Base-by-base conservation (phyloP, 2,888 invertebrate species). In the Caradrina clavipalpis region DNA sequence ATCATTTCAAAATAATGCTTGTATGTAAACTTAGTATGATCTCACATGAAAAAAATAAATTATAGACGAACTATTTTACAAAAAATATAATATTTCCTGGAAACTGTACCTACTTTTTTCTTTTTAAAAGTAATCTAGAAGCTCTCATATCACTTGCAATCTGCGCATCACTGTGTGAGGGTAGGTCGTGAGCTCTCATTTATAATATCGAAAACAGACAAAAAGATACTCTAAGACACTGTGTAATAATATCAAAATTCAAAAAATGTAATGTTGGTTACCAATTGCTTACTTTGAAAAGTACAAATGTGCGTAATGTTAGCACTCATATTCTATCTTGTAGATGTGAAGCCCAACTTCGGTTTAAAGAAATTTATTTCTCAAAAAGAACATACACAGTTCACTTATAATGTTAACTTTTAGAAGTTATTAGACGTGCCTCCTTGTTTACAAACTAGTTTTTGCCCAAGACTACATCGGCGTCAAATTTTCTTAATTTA, bases 121-220 rank as follows among this genome's bases (percentile, higher is more conserved):
- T 54, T 78, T 70, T 54, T 51, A 61, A 71, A 73, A 65, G 61
- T 77, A 78, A 82, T 78, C 42, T 85, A 81, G 70, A 74, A 73
- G 81, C 75, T 83, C 83, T 83, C 83, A 84, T 84, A 85, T 85
- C 85, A 85, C 84, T 83, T 80, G 73, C 79, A 83, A 79, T 62
- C 63, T 85, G 75, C 76, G 57, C 81, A 77, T 72, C 73, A 77
- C 73, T 77, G 76, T 83, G 61, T 73, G 65, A 72, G 72, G 79
- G 57, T 60, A 49, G 35, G 45, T 60, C 75, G 60, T 80, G 77
- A 70, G 79, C 62, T 5, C 53, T 35, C 53, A 74, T 78, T 66
- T 59, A 54, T 58, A 71, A 49, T 21, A 13, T n/a, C 22, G 13
- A 3, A 2, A 50, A 45, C 15, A 19, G 10, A 13, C 5, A 10